Percentiles rank a stretch among this genome's conserved stretches.
phyloP scores from a whole-genome alignment of 2,113 vertebrate genomes.

The Crotalus viridis region DNA sequence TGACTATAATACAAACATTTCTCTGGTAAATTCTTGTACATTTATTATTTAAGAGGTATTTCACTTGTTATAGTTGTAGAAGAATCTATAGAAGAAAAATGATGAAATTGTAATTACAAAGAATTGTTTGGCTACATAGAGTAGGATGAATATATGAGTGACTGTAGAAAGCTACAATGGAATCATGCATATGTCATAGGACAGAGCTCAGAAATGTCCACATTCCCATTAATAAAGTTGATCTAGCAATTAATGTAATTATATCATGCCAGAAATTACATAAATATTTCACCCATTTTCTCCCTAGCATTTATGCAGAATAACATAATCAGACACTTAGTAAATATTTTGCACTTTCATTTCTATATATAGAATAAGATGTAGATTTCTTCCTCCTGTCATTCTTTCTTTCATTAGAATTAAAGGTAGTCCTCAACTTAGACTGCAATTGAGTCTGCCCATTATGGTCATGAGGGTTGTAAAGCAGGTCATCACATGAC shows the following conservation, averaged over 20 bases:
- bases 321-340: neutral
- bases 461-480: neutral
- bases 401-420: neutral
- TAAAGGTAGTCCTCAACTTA: neutral
- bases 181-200: neutral
- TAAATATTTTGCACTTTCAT: neutral
- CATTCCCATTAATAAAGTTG: neutral
- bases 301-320: neutral
- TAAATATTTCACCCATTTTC: neutral
- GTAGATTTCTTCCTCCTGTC: neutral
- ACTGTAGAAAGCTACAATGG: neutral
- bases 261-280: neutral
- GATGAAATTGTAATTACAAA: neutral
- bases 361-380: neutral
- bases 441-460: neutral
- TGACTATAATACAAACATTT: neutral
- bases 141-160: neutral
- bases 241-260: neutral
- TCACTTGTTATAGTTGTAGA: neutral
- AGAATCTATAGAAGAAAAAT: neutral
- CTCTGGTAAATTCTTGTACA: neutral
- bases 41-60: neutral
- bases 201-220: neutral
- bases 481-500: neutral
- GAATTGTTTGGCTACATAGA: neutral